Evolutionary conservation across 2,797 vertebrate species (phyloP).

Genomic region (Galaxias olidus): DNA sequence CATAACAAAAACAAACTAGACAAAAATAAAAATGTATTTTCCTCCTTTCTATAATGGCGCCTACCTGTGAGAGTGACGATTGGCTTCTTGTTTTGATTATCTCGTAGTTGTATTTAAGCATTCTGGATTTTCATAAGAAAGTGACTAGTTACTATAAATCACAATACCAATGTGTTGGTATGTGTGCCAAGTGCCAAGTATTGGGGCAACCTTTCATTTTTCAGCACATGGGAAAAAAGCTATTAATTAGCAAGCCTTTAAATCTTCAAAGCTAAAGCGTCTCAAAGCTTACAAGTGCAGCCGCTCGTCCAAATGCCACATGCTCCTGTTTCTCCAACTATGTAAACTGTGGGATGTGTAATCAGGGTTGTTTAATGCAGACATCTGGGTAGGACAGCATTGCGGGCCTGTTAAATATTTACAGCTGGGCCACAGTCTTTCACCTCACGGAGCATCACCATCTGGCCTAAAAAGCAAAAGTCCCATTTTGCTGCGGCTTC

Average conservation of each 20-base stretch:
- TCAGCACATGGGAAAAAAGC: constrained; percentile 61
- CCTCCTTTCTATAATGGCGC: too few relatives aligned
- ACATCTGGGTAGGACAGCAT: constrained; percentile 78
- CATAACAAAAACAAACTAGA: too few relatives aligned
- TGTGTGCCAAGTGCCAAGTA: constrained; percentile 75
- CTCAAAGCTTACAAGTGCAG: constrained; percentile 73
- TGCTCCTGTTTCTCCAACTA: constrained; percentile 82
- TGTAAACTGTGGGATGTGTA: constrained; percentile 83
- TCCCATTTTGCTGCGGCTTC: constrained; percentile 56
- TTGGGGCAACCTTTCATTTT: constrained; percentile 73
- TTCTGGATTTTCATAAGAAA: constrained; percentile 62
- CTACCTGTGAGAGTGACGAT: constrained; percentile 41
- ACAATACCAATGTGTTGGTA: constrained; percentile 76
- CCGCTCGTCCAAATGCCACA: constrained; percentile 70
- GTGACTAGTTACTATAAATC: constrained; percentile 72
- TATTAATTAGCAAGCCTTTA: constrained; percentile 79
- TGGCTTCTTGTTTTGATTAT: constrained; percentile 53
- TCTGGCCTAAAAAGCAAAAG: constrained; percentile 71
- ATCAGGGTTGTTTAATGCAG: constrained; percentile 83
- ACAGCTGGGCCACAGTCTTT: constrained; percentile 78
- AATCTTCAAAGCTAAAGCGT: constrained; percentile 74
- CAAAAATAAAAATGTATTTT: too few relatives aligned
- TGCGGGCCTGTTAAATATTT: constrained; percentile 77
- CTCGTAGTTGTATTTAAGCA: constrained; percentile 62
- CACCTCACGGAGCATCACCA: constrained; percentile 76